Conservation (phyloP, 2,113 vertebrate species). For the Puntigrus tetrazona region DNA sequence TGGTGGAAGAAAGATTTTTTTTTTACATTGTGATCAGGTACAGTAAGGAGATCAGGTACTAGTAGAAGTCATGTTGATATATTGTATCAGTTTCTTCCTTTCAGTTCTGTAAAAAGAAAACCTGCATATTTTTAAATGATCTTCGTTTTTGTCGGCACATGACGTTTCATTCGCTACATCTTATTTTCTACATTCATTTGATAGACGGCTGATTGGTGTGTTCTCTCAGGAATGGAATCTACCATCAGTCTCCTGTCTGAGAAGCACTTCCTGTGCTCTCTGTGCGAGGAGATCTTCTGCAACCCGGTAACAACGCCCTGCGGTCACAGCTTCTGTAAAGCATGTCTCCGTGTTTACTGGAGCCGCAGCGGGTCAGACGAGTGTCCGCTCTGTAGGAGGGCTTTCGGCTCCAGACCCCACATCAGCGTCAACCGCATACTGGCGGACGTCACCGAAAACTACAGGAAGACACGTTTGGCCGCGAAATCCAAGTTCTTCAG, state of each 20-base stretch:
- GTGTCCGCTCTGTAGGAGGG: constrained; percentile 71
- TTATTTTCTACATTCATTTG: too few relatives aligned
- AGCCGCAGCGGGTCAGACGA: constrained; percentile 64
- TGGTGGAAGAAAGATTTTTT: too few relatives aligned
- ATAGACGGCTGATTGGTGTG: too few relatives aligned
- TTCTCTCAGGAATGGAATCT: constrained; percentile 68
- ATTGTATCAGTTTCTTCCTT: too few relatives aligned
- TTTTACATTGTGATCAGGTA: too few relatives aligned
- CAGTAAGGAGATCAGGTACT: too few relatives aligned
- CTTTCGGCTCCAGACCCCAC: constrained; percentile 65
- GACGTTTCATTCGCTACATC: too few relatives aligned
- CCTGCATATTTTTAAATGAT: too few relatives aligned
- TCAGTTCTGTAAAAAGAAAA: too few relatives aligned
- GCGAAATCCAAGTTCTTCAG: constrained; percentile 43
- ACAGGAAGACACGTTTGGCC: constrained; percentile 60
- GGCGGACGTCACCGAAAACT: constrained; percentile 71
- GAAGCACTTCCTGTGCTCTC: constrained; percentile 73
- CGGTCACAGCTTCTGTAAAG: constrained; percentile 77
- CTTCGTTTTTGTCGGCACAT: too few relatives aligned
- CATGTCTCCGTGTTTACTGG: constrained; percentile 73
- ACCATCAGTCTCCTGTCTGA: constrained; percentile 68
- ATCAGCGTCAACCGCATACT: constrained; percentile 74
- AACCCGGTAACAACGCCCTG: constrained; percentile 74
- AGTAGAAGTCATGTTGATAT: too few relatives aligned
- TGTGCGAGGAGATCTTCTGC: constrained; percentile 74